phyloP scores from a whole-genome alignment of 1,140 invertebrate genomes.

The Aricia agestis region DNA sequence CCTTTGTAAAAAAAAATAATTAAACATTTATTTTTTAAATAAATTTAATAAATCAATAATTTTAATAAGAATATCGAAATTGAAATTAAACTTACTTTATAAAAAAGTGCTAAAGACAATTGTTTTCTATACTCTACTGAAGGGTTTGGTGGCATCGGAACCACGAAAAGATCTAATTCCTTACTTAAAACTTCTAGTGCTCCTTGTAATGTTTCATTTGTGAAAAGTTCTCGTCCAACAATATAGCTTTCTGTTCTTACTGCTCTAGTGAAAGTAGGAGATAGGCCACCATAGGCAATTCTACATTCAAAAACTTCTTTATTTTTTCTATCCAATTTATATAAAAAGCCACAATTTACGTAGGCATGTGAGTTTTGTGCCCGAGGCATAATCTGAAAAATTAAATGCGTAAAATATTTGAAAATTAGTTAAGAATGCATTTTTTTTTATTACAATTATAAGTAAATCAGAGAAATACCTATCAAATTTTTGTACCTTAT shows the following conservation, averaged over 20 bases:
- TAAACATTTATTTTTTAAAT: too few species aligned
- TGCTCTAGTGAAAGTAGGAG: constrained; percentile 81
- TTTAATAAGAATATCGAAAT: neutral
- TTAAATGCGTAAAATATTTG: too few species aligned
- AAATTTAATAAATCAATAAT: neutral
- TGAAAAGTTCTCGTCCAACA: constrained; percentile 71
- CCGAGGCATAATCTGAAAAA: constrained; percentile 45
- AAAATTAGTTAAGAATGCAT: too few species aligned
- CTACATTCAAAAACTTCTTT: constrained; percentile 31
- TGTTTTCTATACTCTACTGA: constrained; percentile 78
- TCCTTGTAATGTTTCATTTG: constrained; percentile 60
- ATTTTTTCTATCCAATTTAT: constrained; percentile 30
- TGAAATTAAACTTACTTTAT: constrained; percentile 68
- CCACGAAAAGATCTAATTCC: constrained; percentile 77
- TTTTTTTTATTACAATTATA: too few species aligned
- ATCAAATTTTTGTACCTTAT: constrained; percentile 11
- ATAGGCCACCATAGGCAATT: constrained; percentile 81
- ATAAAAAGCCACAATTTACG: constrained; percentile 48
- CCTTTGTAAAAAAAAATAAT: constrained; percentile 54
- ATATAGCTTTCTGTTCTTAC: constrained; percentile 67
- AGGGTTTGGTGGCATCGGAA: constrained; percentile 71
- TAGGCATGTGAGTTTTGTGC: constrained; percentile 48
- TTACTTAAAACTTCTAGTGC: constrained; percentile 74
- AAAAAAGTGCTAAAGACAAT: constrained; percentile 78
- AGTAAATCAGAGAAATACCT: too few species aligned